These are phyloP conservation scores for Columba janthina DNA, from an alignment of 2,113 vertebrate species.

Conservation along the genomic window DNA sequence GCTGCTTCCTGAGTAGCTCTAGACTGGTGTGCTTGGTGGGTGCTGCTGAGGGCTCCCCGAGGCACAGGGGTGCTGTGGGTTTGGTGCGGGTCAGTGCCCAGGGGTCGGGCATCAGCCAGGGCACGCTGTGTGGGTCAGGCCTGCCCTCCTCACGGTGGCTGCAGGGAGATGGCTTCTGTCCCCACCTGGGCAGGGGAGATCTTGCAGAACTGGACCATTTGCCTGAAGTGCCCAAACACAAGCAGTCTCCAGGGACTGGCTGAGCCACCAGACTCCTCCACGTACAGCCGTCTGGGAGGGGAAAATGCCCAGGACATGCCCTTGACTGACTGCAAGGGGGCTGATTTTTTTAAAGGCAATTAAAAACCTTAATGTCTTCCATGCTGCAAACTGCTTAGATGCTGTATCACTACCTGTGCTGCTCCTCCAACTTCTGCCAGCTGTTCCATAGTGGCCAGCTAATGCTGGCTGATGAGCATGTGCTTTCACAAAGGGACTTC, in stretches of 20 bases:
- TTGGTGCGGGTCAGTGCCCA: too few relatives aligned
- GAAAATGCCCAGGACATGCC: not conserved
- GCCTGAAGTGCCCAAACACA: accelerated
- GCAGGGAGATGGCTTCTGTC: not conserved
- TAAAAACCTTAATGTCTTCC: not conserved
- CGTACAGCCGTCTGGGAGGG: not conserved
- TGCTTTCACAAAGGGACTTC: not conserved
- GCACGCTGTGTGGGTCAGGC: accelerated
- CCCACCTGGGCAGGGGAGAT: not conserved
- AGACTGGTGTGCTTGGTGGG: accelerated
- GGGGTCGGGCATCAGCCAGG: too few relatives aligned
- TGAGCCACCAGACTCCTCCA: too few relatives aligned
- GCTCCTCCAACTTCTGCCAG: not conserved
- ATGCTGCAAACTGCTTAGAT: not conserved
- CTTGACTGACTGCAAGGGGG: not conserved
- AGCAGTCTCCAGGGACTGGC: not conserved
- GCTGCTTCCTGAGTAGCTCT: too few relatives aligned
- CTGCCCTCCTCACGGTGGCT: accelerated
- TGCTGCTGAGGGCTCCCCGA: too few relatives aligned
- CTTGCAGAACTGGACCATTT: not conserved
- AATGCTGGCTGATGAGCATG: accelerated
- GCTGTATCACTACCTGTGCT: not conserved
- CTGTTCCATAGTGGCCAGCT: not conserved
- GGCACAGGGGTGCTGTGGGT: too few relatives aligned
- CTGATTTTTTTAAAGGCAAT: not conserved